phyloP scores from a whole-genome alignment of 2,888 invertebrate genomes.

The Ceraclea dissimilis region DNA sequence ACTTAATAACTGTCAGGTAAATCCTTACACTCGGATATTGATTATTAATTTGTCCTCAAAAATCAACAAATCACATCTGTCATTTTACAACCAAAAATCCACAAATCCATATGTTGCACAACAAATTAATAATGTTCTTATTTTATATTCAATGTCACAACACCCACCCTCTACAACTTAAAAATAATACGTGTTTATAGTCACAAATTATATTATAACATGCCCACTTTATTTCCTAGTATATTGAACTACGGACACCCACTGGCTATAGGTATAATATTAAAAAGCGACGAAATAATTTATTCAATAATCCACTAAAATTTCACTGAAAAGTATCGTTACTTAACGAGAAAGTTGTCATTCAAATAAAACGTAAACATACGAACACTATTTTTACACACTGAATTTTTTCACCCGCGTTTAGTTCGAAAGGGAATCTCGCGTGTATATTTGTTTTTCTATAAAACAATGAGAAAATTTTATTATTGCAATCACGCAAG shows the following conservation, averaged over 20 bases:
- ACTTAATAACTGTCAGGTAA: constrained; percentile 1
- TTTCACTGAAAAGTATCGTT: background rate
- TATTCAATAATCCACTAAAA: background rate
- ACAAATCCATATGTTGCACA: background rate
- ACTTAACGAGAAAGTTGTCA: background rate
- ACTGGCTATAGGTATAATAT: background rate
- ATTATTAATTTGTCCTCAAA: background rate
- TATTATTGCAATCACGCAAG: background rate
- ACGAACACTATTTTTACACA: background rate
- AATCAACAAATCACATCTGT: constrained; percentile 1
- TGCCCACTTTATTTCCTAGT: too few species aligned
- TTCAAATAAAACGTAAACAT: background rate
- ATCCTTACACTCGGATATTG: background rate
- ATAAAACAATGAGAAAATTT: background rate
- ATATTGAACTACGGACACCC: background rate
- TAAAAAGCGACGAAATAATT: background rate
- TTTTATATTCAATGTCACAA: constrained; percentile 13
- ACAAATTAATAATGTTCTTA: constrained; percentile 6
- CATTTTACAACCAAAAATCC: background rate
- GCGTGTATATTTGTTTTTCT: background rate
- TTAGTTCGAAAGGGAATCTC: too few species aligned
- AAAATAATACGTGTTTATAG: too few species aligned
- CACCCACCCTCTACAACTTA: constrained; percentile 9
- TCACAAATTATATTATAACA: too few species aligned
- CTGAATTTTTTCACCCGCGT: too few species aligned